Base-by-base conservation (phyloP, 2,888 invertebrate genomes). In the Tyria jacobaeae region DNA sequence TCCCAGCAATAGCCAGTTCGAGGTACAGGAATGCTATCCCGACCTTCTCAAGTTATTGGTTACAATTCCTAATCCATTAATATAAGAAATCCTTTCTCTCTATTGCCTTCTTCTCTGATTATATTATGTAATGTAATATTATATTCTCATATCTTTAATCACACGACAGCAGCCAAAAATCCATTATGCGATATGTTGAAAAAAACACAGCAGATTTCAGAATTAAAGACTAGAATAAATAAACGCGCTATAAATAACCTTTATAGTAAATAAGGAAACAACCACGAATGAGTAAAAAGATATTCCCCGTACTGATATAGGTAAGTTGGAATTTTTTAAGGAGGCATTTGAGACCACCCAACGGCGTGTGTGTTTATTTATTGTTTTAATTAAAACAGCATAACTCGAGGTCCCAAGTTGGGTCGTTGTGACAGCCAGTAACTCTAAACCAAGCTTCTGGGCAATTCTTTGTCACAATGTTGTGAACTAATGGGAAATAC, bases 351-450 rank as follows among this genome's bases (percentile, higher is more conserved):
- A 60, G 91, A 90, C 91, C 91, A 91, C 92, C 91, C 91, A 88
- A 73, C 75, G 74, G 76, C 80, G 75, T 85, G 81, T 54, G 85
- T 64, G 60, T 72, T 89, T 88, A 91, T 92, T 92, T 92, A 92
- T 91, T 89, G 90, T 89, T 87, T 90, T 92, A 92, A 92, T 93
- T 93, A 92, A 91, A 89, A 88, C 89, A 86, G 87, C 90, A 90
- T 92, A 92, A 91, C 85, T 89, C 88, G 84, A 79, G 81, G 80
- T 74, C 74, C 80, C 79, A 66, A 80, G 84, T 55, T 85, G 87
- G 84, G 84, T 82, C 84, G 84, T 77, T 82, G 80, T 83, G 89
- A 87, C 91, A 89, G 87, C 76, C 84, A 85, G 86, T 89, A 84
- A 87, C 79, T 89, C 85, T 87, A 80, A 82, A 77, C 75, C 81